These are phyloP conservation scores for Muscicapa striata DNA, from an alignment of 2,797 vertebrate genomes.

Conservation along the genomic window DNA sequence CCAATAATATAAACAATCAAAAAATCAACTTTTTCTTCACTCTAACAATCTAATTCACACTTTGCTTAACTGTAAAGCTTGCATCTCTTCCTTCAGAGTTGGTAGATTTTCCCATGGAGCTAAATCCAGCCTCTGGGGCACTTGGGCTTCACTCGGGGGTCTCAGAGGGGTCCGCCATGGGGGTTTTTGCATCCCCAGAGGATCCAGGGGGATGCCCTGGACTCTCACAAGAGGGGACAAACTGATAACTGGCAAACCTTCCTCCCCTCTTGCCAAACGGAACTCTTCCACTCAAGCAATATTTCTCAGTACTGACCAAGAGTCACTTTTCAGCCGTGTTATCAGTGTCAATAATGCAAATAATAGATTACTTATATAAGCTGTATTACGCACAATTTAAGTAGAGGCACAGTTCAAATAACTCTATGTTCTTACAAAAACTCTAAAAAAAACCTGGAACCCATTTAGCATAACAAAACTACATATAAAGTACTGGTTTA, in stretches of 20 bases:
- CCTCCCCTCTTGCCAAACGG: not conserved
- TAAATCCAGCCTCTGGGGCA: too few relatives aligned
- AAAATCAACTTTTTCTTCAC: too few relatives aligned
- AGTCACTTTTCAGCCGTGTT: not conserved
- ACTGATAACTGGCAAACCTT: not conserved
- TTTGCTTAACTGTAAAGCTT: too few relatives aligned
- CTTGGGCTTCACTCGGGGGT: too few relatives aligned
- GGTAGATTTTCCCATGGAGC: too few relatives aligned
- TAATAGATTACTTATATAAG: not conserved
- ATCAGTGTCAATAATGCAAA: not conserved
- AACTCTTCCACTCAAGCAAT: not conserved
- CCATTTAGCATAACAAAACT: not conserved
- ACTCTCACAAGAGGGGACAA: too few relatives aligned
- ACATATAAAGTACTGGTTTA: not conserved
- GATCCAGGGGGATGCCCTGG: too few relatives aligned
- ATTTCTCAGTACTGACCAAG: not conserved
- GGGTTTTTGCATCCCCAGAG: too few relatives aligned
- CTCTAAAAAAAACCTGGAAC: not conserved
- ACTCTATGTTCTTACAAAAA: rapidly evolving
- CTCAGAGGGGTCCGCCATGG: too few relatives aligned
- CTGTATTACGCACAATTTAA: not conserved
- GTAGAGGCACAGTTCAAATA: not conserved
- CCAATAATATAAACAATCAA: too few relatives aligned
- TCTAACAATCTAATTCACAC: too few relatives aligned
- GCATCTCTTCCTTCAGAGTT: too few relatives aligned